phyloP scores from a whole-genome alignment of 2,113 vertebrate genomes.

The Porphyrio hochstetteri region DNA sequence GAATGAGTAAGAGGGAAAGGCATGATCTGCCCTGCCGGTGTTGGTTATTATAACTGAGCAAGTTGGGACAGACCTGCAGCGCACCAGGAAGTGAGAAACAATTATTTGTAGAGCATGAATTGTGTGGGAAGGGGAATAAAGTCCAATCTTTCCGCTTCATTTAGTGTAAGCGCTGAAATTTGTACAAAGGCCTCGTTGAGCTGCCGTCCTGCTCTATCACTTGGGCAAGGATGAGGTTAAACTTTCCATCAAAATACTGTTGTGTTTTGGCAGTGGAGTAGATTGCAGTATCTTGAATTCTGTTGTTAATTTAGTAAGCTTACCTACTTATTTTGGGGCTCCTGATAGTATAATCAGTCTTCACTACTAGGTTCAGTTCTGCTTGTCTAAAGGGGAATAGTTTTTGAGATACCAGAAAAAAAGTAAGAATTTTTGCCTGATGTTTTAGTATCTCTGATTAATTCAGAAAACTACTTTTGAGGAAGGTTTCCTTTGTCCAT shows the following conservation, averaged over 20 bases:
- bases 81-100: slow-evolving; percentile 45
- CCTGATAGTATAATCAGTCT: not conserved
- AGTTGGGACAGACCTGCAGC: slow-evolving; percentile 6
- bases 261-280: not conserved
- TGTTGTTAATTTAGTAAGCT: not conserved
- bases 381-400: not conserved
- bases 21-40: not conserved
- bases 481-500: not conserved
- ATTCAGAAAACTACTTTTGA: not conserved
- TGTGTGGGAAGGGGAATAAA: slow-evolving; percentile 36
- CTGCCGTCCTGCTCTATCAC: not conserved
- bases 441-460: not conserved
- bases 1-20: not conserved
- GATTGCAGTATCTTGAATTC: not conserved
- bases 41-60: not conserved
- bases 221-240: not conserved
- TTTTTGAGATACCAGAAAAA: not conserved
- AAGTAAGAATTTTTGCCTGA: not conserved
- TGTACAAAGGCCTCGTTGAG: not conserved
- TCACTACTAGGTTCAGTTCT: not conserved
- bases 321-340: not conserved
- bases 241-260: not conserved
- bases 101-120: slow-evolving; percentile 25
- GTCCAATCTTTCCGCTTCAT: slow-evolving; percentile 27
- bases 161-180: not conserved